Conservation (phyloP, 2,797 vertebrate genomes). For the Mycteria americana region DNA sequence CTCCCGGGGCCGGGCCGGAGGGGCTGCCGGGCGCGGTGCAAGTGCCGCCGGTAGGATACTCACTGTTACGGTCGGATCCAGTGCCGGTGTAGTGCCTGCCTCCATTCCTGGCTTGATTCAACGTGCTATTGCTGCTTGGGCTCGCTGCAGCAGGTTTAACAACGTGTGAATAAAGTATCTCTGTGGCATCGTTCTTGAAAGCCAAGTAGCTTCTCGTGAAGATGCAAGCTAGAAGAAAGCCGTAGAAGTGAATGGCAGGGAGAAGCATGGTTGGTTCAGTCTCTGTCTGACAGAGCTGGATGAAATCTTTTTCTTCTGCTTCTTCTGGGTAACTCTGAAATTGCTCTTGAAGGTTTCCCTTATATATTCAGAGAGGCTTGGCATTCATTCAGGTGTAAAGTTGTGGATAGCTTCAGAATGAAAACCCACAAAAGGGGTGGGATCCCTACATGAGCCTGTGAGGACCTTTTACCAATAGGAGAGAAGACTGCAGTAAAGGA, state of each 20-base stretch:
- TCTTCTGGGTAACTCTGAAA: conserved; percentile 70
- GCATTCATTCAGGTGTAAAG: conserved; percentile 87
- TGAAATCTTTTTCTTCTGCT: conserved; percentile 57
- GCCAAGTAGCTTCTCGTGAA: conserved; percentile 83
- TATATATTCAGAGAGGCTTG: conserved; percentile 81
- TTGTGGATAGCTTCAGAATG: conserved; percentile 78
- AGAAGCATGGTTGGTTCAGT: conserved; percentile 79
- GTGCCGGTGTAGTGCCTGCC: conserved; percentile 79
- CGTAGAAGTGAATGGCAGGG: conserved; percentile 78
- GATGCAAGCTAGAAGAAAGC: conserved; percentile 82
- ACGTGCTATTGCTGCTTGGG: conserved; percentile 84
- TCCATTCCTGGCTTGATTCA: conserved; percentile 91
- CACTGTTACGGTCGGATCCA: conserved; percentile 83
- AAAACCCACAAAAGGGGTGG: conserved; percentile 77
- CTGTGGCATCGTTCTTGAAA: conserved; percentile 93
- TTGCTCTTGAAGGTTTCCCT: conserved; percentile 69
- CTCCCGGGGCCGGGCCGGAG: background rate
- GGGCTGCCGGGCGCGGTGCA: background rate
- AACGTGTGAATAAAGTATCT: conserved; percentile 85
- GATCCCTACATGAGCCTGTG: conserved; percentile 66
- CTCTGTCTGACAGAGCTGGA: conserved; percentile 39
- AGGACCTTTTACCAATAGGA: conserved; percentile 75
- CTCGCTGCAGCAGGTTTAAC: conserved; percentile 76
- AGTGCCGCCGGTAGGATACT: conserved; percentile 67
- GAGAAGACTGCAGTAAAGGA: conserved; percentile 69